phyloP scores from a whole-genome alignment of 2,113 vertebrate species.

The Rhinopomastus cyanomelas region DNA sequence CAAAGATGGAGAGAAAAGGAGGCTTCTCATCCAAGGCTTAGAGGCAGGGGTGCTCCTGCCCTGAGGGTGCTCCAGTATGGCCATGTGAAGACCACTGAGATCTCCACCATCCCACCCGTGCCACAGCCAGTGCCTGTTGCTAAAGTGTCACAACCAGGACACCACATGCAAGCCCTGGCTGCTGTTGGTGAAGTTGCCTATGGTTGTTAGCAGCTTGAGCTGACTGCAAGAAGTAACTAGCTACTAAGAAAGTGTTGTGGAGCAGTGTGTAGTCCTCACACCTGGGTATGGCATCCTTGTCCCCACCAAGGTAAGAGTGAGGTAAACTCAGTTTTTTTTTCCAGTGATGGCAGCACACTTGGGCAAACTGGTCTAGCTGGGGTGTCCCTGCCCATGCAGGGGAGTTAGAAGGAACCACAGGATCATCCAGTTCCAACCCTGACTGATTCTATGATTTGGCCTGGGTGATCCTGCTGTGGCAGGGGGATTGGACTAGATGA shows the following conservation, averaged over 20 bases:
- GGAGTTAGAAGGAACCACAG: too few relatives aligned
- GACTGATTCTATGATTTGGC: too few relatives aligned
- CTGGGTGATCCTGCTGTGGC: too few relatives aligned
- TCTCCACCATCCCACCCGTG: accelerated
- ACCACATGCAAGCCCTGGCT: not conserved
- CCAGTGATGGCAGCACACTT: not conserved
- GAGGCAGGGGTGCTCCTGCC: not conserved
- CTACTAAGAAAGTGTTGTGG: not conserved
- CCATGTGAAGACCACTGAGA: not conserved
- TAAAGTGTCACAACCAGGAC: accelerated
- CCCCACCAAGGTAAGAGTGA: not conserved
- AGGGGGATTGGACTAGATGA: too few relatives aligned
- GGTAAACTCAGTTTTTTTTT: not conserved
- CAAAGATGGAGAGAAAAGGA: not conserved
- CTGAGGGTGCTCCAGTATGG: not conserved
- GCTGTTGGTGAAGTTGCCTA: accelerated
- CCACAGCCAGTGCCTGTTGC: not conserved
- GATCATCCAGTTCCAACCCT: too few relatives aligned
- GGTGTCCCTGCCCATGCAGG: too few relatives aligned
- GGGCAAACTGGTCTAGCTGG: too few relatives aligned
- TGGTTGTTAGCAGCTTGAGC: not conserved
- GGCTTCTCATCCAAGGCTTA: not conserved
- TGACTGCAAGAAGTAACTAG: not conserved
- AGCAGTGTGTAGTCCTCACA: not conserved
- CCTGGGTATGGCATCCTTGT: not conserved